Evolutionary conservation across 2,888 invertebrate species (phyloP), one percentile per base, ranked within the genome.

Genomic region (Apodemia mormo): DNA sequence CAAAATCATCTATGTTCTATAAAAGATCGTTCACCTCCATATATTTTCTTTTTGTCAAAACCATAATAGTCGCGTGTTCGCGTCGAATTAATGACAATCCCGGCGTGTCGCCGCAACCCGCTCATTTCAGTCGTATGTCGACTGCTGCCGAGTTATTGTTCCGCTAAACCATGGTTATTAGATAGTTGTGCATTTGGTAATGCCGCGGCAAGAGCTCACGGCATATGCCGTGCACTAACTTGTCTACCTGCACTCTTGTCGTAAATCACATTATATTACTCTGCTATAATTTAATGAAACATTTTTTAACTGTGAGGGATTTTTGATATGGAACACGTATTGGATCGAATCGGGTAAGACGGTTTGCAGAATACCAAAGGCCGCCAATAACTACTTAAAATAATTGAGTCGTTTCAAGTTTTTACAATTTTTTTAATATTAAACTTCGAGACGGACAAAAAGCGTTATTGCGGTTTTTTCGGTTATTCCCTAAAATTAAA

Each of bases 1-100:
- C 45, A 43, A 45, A 12, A 49, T 3, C 49, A 49, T n/a, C 49
- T 49, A 49, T 49, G 14, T 10, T 49, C 3, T 49, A 14, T 49
- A n/a, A 49, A 5, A 49, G 49, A 49, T 49, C 49, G 49, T 49
- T 49, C 49, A 49, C 49, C 49, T 49, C 49, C 49, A 49, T 61
- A 86, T 87, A 82, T 87, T 84, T 30, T 12, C 85, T 89, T 90
- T 90, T 88, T 86, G 88, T 88, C 89, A 88, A 87, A 87, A 76
- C 86, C 82, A 84, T 89, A 88, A 90, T 89, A 89, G 86, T 92
- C 89, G 92, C 92, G 92, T 92, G 92, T 82, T 80, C 82, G 84
- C 78, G 78, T 80, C 86, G 88, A 89, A 91, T 92, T 92, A 92
- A 90, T 89, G 92, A 90, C 84, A 82, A 85, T 87, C 84, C 86